Evolutionary conservation across 2,888 invertebrate genomes (phyloP).

Genomic region (Axea sp.): DNA sequence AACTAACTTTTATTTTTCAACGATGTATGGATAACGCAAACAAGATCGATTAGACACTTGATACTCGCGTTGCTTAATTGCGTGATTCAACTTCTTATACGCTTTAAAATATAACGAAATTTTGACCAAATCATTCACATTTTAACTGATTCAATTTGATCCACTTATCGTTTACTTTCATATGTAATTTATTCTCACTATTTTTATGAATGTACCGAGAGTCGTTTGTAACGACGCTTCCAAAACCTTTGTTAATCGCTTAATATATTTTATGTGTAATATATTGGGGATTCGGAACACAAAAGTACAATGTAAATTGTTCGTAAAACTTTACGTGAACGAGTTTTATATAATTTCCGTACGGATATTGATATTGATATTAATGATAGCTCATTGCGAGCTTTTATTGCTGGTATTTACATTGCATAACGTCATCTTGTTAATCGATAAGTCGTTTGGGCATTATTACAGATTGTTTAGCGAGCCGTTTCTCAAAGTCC

Average conservation of each 20-base stretch:
- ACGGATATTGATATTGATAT: slow-evolving; percentile 10
- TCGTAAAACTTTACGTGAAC: background rate
- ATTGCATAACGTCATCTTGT: slow-evolving; percentile 25
- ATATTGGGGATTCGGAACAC: background rate
- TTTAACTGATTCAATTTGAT: too few relatives aligned
- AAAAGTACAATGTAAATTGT: background rate
- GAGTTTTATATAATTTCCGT: background rate
- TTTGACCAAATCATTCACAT: too few relatives aligned
- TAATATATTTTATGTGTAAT: too few relatives aligned
- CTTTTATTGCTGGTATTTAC: background rate
- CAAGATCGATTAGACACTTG: too few relatives aligned
- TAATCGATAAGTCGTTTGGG: slow-evolving; percentile 18
- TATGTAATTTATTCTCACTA: background rate
- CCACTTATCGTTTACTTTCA: background rate
- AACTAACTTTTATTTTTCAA: background rate
- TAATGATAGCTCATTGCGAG: background rate
- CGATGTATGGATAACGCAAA: too few relatives aligned
- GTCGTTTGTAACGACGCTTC: background rate
- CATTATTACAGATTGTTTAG: slow-evolving; percentile 24
- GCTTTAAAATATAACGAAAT: too few relatives aligned
- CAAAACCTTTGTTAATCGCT: background rate
- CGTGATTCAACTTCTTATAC: too few relatives aligned
- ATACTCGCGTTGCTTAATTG: too few relatives aligned
- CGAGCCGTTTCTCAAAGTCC: slow-evolving; percentile 1
- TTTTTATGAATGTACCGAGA: background rate